Evolutionary conservation across 2,113 vertebrate genomes (phyloP).

Genomic region (human (Homo sapiens)): GRCh38 chr18:21597501-21598000

Average conservation of each 20-base stretch:
- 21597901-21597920: neutral
- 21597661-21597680: neutral
- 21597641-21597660: neutral
- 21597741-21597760: conserved; percentile 4
- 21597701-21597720: conserved; percentile 15
- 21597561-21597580: neutral
- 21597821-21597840: neutral
- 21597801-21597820: neutral
- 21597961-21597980: neutral
- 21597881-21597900: neutral
- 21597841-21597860: neutral
- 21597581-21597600: neutral
- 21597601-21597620: neutral
- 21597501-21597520: neutral
- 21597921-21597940: neutral
- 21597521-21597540: neutral
- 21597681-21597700: neutral
- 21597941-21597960: neutral
- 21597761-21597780: neutral
- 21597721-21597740: conserved; percentile 4
- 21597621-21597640: neutral
- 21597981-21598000: conserved; percentile 11
- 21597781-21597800: conserved; percentile 1
- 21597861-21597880: neutral
- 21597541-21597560: neutral